Evolutionary conservation across 2,888 invertebrate species (phyloP).

Genomic region (Enchytraeus crypticus): DNA sequence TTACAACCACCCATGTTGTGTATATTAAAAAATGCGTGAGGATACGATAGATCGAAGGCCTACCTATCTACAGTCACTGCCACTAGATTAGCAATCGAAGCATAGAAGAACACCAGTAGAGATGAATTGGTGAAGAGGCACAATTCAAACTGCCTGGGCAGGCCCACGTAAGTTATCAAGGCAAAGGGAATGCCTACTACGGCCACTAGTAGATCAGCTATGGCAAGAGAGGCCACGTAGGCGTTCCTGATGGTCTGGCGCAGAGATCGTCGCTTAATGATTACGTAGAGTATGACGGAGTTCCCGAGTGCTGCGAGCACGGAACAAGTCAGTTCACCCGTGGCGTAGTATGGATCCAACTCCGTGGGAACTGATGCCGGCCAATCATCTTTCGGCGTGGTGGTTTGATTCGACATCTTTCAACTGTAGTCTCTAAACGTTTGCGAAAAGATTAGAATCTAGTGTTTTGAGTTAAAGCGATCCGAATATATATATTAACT

Average conservation of each 20-base stretch:
- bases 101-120: constrained; percentile 77
- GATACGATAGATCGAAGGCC: no score
- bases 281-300: constrained; percentile 67
- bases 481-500: no score
- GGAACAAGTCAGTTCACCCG: constrained; percentile 73
- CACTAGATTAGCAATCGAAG: constrained; percentile 81
- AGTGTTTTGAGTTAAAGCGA: no score
- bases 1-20: no score
- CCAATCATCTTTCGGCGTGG: no score
- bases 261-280: constrained; percentile 67
- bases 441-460: no score
- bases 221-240: constrained; percentile 80
- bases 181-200: constrained; percentile 74
- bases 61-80: constrained; percentile 84
- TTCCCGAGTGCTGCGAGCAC: constrained; percentile 59
- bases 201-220: constrained; percentile 78
- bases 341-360: constrained; percentile 55
- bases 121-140: constrained; percentile 79
- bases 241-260: constrained; percentile 79
- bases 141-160: constrained; percentile 70
- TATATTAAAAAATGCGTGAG: no score
- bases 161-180: constrained; percentile 65
- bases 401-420: no score
- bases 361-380: constrained; percentile 12
- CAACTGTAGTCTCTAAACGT: no score